Base-by-base conservation (phyloP, 2,888 invertebrate species). In the Drosophila ustulata region DNA sequence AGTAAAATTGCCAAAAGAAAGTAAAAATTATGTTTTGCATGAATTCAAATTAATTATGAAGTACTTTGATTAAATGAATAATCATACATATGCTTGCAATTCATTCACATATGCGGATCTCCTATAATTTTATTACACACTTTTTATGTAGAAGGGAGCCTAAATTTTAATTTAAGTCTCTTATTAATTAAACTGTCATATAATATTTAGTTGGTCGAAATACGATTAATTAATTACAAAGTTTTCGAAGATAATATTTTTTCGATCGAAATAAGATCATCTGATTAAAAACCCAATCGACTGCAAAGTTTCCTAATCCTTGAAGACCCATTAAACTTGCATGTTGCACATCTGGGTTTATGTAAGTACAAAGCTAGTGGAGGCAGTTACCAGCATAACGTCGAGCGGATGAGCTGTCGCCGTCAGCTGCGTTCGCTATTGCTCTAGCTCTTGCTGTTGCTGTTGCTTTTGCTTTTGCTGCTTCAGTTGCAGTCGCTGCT, bases 321-420 rank as follows among this genome's bases (percentile, higher is more conserved):
- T 11, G 30, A 5, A 37, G 37, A 37, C n/a, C n/a, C n/a, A 37
- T 37, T 37, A 37, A 1, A 5, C 18, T 28, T 28, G n/a, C 6
- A 28, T 46, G 6, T 7, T n/a, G 23, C 11, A 57, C 26, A 49
- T 49, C 45, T 45, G 26, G 18, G 25, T 45, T 26, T 41, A 26
- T 41, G n/a, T 49, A 37, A 63, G 37, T 55, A 45, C 8, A 50
- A 72, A 68, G 32, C 55, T 72, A 69, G 57, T 67, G 45, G 57
- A 65, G 45, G 41, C 71, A 55, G 71, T 51, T 34, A 66, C 53
- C 63, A 51, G 45, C 64, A 32, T 62, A 76, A 68, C 64, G 66
- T 73, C 23, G 57, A 71, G 78, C 75, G 82, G 82, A 84, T 87
- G 80, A 84, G 83, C 78, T 64, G 80, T 74, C 69, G 63, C 47